Evolutionary conservation across 1,140 invertebrate genomes (phyloP).

Genomic region (Hesperophylax magnus): DNA sequence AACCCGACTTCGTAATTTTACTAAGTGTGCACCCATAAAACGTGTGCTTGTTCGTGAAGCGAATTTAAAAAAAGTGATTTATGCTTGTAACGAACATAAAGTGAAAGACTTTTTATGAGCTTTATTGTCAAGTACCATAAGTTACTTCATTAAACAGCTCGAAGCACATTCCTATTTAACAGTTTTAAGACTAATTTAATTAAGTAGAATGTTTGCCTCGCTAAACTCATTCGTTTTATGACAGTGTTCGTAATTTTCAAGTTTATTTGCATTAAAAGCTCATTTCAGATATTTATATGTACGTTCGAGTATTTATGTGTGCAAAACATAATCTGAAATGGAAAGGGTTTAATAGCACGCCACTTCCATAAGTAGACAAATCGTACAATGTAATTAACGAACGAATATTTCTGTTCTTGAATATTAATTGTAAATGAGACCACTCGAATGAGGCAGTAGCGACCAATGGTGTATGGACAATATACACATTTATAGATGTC

Average conservation of each 20-base stretch:
- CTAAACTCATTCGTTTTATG: constrained; percentile 5
- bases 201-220: background rate
- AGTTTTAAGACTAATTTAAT: constrained; percentile 18
- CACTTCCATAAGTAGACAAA: too few relatives aligned
- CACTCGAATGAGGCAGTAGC: too few relatives aligned
- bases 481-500: too few relatives aligned
- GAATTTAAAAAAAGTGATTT: constrained; percentile 8
- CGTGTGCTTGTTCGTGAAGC: constrained; percentile 1
- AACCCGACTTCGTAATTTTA: background rate
- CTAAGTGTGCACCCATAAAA: constrained; percentile 16
- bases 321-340: too few relatives aligned
- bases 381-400: too few relatives aligned
- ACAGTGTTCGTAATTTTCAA: background rate
- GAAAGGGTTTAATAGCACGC: too few relatives aligned
- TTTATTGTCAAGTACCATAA: constrained; percentile 20
- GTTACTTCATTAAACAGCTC: constrained; percentile 20
- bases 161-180: background rate
- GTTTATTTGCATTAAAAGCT: background rate
- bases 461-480: too few relatives aligned
- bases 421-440: too few relatives aligned
- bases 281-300: too few relatives aligned
- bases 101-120: constrained; percentile 5
- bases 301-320: too few relatives aligned
- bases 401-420: too few relatives aligned
- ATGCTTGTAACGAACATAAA: background rate